A percentile compares a stretch with the other conserved stretches of the same genome.
phyloP scores from a whole-genome alignment of 2,888 invertebrate genomes.

The Chelonus formosanus region DNA sequence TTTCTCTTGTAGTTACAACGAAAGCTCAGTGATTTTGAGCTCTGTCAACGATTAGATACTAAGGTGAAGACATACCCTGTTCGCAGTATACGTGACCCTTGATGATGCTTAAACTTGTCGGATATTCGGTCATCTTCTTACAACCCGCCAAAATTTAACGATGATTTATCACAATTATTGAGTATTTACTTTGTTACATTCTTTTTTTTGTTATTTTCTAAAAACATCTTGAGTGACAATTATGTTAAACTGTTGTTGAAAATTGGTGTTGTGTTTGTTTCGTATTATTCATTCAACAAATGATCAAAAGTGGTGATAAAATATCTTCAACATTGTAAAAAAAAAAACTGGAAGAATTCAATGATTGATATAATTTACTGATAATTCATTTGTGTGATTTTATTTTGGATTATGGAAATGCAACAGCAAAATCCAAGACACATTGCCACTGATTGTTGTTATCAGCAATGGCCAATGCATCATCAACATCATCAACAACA shows the following conservation, averaged over 20 bases:
- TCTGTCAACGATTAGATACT: conserved; percentile 50
- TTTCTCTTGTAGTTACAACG: background rate
- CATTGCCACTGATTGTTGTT: conserved; percentile 53
- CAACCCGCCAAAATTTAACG: conserved; percentile 18
- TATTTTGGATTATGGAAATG: conserved; percentile 38
- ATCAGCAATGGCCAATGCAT: conserved; percentile 59
- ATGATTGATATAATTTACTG: no score
- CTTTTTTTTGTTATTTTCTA: no score
- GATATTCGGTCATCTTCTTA: conserved; percentile 38
- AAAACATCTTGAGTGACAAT: no score
- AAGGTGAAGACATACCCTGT: conserved; percentile 57
- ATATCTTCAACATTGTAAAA: no score
- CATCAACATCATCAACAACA: conserved; percentile 50
- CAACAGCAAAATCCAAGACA: conserved; percentile 52
- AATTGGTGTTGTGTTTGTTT: no score
- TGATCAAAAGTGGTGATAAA: no score
- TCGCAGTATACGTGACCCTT: conserved; percentile 41
- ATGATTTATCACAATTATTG: conserved; percentile 11
- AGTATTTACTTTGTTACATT: background rate
- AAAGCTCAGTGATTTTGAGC: conserved; percentile 36
- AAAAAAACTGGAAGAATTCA: no score
- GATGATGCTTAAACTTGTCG: conserved; percentile 41
- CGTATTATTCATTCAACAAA: no score
- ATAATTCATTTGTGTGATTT: no score
- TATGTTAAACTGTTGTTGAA: no score